Conservation (phyloP, 2,113 vertebrate species). For the Lycaon pictus region DNA sequence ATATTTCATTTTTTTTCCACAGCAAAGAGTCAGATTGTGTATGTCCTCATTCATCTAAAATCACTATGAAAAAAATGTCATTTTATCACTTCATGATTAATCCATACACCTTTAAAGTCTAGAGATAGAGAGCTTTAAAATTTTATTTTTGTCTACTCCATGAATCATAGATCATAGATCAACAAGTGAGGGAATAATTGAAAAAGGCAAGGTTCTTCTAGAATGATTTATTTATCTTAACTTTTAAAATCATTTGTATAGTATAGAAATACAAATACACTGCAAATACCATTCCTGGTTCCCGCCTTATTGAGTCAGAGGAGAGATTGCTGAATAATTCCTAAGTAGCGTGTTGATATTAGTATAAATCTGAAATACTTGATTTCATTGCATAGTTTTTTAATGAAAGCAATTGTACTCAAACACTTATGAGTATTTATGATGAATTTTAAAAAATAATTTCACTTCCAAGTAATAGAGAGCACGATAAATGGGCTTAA, state of each 20-base stretch:
- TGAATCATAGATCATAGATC: neutral
- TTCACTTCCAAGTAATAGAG: neutral
- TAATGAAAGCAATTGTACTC: neutral
- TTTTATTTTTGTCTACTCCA: constrained; percentile 31
- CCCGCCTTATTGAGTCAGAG: neutral
- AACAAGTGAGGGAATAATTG: constrained; percentile 4
- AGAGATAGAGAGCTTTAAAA: neutral
- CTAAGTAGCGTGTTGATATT: neutral
- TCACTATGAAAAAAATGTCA: neutral
- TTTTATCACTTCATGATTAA: neutral
- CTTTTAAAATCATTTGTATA: constrained; percentile 43
- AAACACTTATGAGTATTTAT: neutral
- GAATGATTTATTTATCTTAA: constrained; percentile 38
- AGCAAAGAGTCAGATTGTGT: neutral
- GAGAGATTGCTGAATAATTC: neutral
- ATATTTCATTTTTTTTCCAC: neutral
- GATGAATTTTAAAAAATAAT: constrained; percentile 7
- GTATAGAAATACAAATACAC: neutral
- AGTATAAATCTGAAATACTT: neutral
- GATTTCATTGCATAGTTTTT: neutral
- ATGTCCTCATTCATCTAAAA: constrained; percentile 35
- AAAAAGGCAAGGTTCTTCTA: neutral
- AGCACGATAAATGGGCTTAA: neutral
- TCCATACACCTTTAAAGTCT: neutral
- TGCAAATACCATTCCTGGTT: neutral